Evolutionary conservation across 2,888 invertebrate genomes (phyloP), one percentile per base, ranked within the genome.

Genomic region (Spodoptera picta): DNA sequence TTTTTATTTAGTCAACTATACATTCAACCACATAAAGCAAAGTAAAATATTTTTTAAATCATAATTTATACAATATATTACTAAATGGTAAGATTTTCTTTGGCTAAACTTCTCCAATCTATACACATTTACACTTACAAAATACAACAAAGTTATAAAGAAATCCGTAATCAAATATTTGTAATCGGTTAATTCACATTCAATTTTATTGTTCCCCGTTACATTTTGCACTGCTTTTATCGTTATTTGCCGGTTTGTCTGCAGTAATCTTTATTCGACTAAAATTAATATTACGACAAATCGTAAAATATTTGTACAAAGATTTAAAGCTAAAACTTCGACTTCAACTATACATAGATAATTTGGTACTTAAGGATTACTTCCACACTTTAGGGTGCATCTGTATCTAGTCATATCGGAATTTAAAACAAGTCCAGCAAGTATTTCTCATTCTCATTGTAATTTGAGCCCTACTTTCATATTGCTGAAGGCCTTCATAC

Each of bases 11-110:
- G 11, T 9, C 43, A 14, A 44, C 45, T 47, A 45, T 27, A 27
- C 27, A 27, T 27, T 27, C 3, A 27, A 27, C 6, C 1, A 24
- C 36, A 41, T 50, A 5, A 53, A 43, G 53, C 36, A 2, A 41
- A 11, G 1, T 19, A 19, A 19, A 19, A 19, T 19, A 19, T 19
- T 3, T 31, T 45, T 42, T 58, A 60, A 68, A 23, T 63, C 65
- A 74, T 68, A 67, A 77, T 71, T 69, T 65, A 73, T 65, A 73
- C 2, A 65, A 68, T 69, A 66, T 61, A 66, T 61, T 73, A 65
- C 65, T 75, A 76, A 79, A 80, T 82, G 81, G 80, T 83, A 82
- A 78, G 80, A 78, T 73, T 80, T 79, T 87, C 87, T 87, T 87
- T 87, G 87, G 87, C 84, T 85, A 73, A 75, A 73, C 74, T 74